Evolutionary conservation across 2,797 vertebrate species (phyloP).

Genomic region (Lacerta agilis): DNA sequence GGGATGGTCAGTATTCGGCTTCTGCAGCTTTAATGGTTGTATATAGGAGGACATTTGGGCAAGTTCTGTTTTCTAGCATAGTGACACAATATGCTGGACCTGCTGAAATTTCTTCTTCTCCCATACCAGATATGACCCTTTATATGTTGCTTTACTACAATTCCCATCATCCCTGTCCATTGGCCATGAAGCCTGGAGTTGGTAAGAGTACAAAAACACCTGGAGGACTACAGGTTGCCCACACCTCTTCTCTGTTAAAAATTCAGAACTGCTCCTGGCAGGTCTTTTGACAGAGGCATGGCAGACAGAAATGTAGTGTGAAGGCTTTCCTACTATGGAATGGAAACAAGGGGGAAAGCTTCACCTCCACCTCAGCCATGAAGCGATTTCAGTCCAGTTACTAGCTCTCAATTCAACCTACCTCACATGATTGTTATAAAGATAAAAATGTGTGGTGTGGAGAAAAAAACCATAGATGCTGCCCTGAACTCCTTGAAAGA

Average conservation of each 20-base stretch:
- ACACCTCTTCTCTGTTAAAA: not conserved
- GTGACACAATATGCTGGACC: not conserved
- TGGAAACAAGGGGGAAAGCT: not conserved
- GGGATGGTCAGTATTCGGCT: not conserved
- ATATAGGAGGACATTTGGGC: not conserved
- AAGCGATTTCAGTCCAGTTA: not conserved
- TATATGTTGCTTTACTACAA: too few species aligned
- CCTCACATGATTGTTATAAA: not conserved
- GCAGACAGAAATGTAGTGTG: not conserved
- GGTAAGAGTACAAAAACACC: not conserved
- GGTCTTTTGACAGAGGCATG: not conserved
- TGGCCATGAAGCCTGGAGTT: too few species aligned
- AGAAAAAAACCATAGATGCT: not conserved
- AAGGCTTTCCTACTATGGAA: not conserved
- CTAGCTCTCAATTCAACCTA: not conserved
- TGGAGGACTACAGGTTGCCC: not conserved
- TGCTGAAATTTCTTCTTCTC: not conserved
- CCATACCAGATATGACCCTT: not conserved
- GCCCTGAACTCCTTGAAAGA: not conserved
- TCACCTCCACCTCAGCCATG: not conserved
- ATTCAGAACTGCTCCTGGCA: not conserved
- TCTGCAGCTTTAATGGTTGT: not conserved
- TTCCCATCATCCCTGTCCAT: too few species aligned
- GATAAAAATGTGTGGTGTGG: not conserved
- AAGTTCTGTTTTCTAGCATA: not conserved